These are phyloP conservation scores for Damaliscus lunatus DNA, from an alignment of 2,113 vertebrate species.

Conservation along the genomic window DNA sequence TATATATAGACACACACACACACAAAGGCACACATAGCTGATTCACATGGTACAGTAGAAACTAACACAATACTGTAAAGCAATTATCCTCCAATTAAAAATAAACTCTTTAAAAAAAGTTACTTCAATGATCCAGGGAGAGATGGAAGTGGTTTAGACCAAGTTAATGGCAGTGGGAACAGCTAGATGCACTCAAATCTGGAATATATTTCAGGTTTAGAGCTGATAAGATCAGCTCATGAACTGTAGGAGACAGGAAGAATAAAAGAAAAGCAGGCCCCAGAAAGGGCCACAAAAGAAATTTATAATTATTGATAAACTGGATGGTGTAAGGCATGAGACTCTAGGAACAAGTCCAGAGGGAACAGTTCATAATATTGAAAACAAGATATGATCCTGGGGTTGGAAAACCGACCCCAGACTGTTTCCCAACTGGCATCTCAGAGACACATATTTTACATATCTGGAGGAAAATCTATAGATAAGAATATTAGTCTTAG, in stretches of 20 bases:
- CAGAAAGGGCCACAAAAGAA: neutral
- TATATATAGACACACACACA: fast-evolving
- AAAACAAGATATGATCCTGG: neutral
- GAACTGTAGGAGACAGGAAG: neutral
- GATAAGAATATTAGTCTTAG: neutral
- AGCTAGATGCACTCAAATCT: neutral
- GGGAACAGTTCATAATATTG: neutral
- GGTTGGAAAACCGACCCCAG: neutral
- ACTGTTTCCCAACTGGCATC: neutral
- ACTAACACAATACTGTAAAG: neutral
- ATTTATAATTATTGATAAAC: neutral
- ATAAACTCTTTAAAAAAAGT: neutral
- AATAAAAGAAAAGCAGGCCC: neutral
- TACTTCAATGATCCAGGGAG: neutral
- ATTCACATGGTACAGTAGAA: neutral
- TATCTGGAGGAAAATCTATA: neutral
- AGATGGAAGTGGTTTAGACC: neutral
- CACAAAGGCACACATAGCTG: neutral
- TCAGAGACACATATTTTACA: neutral
- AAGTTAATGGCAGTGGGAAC: neutral
- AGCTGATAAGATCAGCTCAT: neutral
- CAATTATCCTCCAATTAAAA: neutral
- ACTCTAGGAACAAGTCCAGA: neutral
- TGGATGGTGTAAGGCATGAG: neutral
- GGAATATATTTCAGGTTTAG: neutral